Conservation (phyloP, 2,113 vertebrate genomes). For the Rhinoderma darwinii region DNA sequence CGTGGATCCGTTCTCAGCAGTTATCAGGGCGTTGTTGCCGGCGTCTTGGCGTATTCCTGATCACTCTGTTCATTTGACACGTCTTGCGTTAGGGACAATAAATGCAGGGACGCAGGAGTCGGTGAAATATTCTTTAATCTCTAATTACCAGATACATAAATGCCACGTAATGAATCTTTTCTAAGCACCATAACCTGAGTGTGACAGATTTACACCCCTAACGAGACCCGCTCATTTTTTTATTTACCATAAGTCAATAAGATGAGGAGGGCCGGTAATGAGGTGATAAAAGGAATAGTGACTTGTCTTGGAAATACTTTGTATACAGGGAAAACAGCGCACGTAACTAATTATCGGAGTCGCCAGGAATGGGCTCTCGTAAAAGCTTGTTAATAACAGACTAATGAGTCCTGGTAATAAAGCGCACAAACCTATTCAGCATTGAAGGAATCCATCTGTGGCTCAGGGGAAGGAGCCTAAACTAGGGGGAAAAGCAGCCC, state of each 20-base stretch:
- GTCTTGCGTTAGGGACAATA: conserved; percentile 7
- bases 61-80: neutral
- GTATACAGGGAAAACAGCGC: conserved; percentile 32
- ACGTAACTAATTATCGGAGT: conserved; percentile 42
- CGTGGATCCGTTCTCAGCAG: neutral
- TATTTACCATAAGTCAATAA: conserved; percentile 54
- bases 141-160: conserved; percentile 50
- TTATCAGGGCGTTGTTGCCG: neutral
- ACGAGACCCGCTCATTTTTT: conserved; percentile 5
- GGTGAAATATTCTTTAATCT: conserved; percentile 13
- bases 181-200: conserved; percentile 23
- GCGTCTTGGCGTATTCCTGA: neutral
- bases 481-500: neutral
- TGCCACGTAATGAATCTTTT: conserved; percentile 44
- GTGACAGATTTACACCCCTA: conserved; percentile 38
- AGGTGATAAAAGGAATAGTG: conserved; percentile 53
- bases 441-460: neutral
- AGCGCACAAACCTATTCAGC: neutral
- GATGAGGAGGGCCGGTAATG: conserved; percentile 39
- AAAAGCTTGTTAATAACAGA: conserved; percentile 49
- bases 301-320: conserved; percentile 49
- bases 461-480: neutral
- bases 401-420: conserved; percentile 23
- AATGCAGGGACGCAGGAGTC: neutral
- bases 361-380: conserved; percentile 9